A percentile compares a stretch with the other conserved stretches of the same genome.
Evolutionary conservation across 2,888 invertebrate species (phyloP).

Genomic region (Agrochola lychnidis): DNA sequence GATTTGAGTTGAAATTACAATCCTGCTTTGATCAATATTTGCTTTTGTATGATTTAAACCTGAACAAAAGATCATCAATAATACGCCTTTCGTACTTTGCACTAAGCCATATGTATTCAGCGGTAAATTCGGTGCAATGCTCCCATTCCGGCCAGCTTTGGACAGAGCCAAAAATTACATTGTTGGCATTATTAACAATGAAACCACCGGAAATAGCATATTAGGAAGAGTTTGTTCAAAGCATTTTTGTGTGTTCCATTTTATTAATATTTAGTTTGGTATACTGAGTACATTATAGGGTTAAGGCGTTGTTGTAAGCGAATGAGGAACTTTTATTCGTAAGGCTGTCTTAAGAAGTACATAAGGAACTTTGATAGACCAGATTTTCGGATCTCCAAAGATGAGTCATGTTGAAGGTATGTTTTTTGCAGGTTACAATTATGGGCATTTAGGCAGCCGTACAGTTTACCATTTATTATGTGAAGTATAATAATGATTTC

Average conservation of each 20-base stretch:
- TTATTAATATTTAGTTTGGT: slow-evolving; percentile 23
- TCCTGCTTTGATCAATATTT: neutral
- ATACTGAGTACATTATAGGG: too few relatives aligned
- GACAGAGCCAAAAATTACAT: slow-evolving; percentile 41
- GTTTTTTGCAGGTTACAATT: neutral
- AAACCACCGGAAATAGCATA: slow-evolving; percentile 49
- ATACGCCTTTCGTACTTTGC: neutral
- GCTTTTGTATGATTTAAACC: neutral
- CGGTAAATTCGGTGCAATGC: slow-evolving; percentile 28
- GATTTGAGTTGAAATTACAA: neutral
- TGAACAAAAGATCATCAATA: slow-evolving; percentile 8
- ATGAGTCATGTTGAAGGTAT: neutral
- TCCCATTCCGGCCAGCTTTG: slow-evolving; percentile 34
- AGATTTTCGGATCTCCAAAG: neutral
- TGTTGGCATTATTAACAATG: slow-evolving; percentile 38
- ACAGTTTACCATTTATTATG: neutral
- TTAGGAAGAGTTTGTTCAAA: slow-evolving; percentile 44
- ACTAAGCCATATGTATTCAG: slow-evolving; percentile 8
- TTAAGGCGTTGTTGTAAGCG: neutral
- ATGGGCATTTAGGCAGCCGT: neutral
- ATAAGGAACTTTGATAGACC: neutral
- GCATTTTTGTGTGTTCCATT: slow-evolving; percentile 31
- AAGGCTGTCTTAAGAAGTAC: neutral
- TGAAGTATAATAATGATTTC: neutral
- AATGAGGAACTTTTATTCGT: neutral